Evolutionary conservation across 2,113 vertebrate genomes (phyloP).

Genomic region (Chaetodon trifascialis): DNA sequence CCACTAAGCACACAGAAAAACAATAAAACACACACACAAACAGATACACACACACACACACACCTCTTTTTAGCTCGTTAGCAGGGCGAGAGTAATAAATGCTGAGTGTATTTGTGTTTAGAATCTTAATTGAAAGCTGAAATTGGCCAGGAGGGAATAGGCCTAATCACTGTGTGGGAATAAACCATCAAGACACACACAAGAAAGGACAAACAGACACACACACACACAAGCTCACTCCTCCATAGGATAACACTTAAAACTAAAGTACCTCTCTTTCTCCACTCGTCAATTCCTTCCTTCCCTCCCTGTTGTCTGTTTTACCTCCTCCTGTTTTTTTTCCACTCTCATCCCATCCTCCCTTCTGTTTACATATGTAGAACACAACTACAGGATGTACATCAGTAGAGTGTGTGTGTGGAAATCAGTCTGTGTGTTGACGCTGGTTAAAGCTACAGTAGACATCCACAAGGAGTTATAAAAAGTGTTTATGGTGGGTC

Average conservation of each 20-base stretch:
- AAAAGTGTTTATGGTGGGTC: slow-evolving; percentile 51
- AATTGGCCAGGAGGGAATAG: slow-evolving; percentile 94
- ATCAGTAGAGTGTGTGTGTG: slow-evolving; percentile 47
- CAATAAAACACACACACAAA: slow-evolving; percentile 37
- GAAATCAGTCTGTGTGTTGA: slow-evolving; percentile 37
- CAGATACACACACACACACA: slow-evolving; percentile 42
- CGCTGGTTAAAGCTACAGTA: slow-evolving; percentile 57
- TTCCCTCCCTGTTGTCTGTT: slow-evolving; percentile 15
- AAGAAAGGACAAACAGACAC: slow-evolving; percentile 15
- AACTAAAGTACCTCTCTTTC: slow-evolving; percentile 71
- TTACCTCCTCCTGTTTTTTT: slow-evolving; percentile 20
- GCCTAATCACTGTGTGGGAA: slow-evolving; percentile 92
- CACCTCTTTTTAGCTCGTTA: slow-evolving; percentile 74
- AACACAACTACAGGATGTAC: slow-evolving; percentile 63
- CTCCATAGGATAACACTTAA: slow-evolving; percentile 91
- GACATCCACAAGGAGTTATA: slow-evolving; percentile 60
- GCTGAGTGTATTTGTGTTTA: slow-evolving; percentile 92
- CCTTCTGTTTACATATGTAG: slow-evolving; percentile 72
- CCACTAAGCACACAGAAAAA: slow-evolving; percentile 50
- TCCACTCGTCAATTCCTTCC: slow-evolving; percentile 6
- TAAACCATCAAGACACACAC: slow-evolving; percentile 88
- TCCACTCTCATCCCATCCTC: slow-evolving; percentile 20
- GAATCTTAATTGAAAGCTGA: slow-evolving; percentile 96
- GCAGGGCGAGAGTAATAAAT: slow-evolving; percentile 81
- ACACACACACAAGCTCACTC: slow-evolving; percentile 79